Conservation (phyloP, 2,888 invertebrate species). For the Leucania comma region DNA sequence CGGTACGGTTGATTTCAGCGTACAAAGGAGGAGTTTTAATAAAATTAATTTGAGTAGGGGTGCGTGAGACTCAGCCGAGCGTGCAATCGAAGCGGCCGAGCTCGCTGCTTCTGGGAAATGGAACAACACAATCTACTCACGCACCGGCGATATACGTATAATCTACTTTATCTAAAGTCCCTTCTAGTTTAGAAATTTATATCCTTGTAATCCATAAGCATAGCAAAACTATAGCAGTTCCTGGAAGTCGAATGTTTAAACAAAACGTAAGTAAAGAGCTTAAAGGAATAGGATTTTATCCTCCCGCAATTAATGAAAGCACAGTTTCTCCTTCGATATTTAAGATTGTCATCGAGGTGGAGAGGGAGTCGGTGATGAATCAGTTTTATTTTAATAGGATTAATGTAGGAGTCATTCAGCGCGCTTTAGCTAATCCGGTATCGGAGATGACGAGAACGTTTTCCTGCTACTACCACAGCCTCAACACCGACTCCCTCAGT, state of each 20-base stretch:
- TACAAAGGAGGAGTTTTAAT: conserved; percentile 67
- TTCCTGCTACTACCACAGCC: too few species aligned
- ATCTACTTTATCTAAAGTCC: background rate
- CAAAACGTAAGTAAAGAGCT: background rate
- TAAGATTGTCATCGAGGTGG: too few species aligned
- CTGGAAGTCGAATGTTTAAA: background rate
- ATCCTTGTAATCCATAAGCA: too few species aligned
- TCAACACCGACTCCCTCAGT: too few species aligned
- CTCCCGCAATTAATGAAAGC: background rate
- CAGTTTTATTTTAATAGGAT: too few species aligned
- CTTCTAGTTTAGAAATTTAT: background rate
- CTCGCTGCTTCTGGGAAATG: conserved; percentile 60
- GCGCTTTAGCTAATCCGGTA: too few species aligned
- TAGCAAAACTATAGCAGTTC: background rate
- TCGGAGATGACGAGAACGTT: too few species aligned
- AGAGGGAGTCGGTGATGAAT: too few species aligned
- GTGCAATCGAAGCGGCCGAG: conserved; percentile 67
- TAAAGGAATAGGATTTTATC: too few species aligned
- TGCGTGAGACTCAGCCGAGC: conserved; percentile 74
- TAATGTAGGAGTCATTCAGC: too few species aligned
- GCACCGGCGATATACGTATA: background rate
- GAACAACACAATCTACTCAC: conserved; percentile 21
- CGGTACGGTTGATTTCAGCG: conserved; percentile 59
- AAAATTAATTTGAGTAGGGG: conserved; percentile 77
- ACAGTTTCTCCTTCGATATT: background rate